Percentiles rank a stretch among this genome's conserved stretches.
phyloP scores from a whole-genome alignment of 2,888 invertebrate genomes.

The Megamerina dolium region DNA sequence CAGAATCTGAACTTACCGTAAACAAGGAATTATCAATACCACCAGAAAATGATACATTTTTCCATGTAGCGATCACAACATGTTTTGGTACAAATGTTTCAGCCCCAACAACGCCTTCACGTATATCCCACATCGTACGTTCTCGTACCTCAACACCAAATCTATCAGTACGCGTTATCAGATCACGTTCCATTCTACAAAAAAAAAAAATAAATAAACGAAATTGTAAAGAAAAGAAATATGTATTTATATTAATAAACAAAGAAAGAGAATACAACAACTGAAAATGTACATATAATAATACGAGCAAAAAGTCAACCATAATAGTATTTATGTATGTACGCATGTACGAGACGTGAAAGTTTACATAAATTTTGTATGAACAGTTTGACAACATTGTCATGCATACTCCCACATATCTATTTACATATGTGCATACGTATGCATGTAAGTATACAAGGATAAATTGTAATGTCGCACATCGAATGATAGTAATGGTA shows the following conservation, averaged over 20 bases:
- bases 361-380: conserved; percentile 1
- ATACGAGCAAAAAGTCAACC: background rate
- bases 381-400: background rate
- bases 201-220: conserved; percentile 4
- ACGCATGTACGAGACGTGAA: background rate
- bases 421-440: conserved; percentile 4
- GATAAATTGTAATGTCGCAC: too few relatives aligned
- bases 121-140: conserved; percentile 80
- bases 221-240: background rate
- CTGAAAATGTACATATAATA: conserved; percentile 9
- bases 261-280: conserved; percentile 9
- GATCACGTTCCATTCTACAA: conserved; percentile 60
- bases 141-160: conserved; percentile 82
- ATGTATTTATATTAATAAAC: background rate
- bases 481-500: too few relatives aligned
- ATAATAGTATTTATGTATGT: background rate
- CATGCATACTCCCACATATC: conserved; percentile 3
- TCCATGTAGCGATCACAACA: conserved; percentile 88
- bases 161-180: conserved; percentile 68
- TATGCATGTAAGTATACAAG: too few relatives aligned
- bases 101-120: conserved; percentile 85
- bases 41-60: conserved; percentile 88
- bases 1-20: conserved; percentile 57
- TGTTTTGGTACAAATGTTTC: conserved; percentile 88
- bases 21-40: conserved; percentile 75